Percentiles rank a stretch among this genome's conserved stretches.
Conservation (phyloP, 1,140 invertebrate genomes). For the Trachymyrmex cornetzi region DNA sequence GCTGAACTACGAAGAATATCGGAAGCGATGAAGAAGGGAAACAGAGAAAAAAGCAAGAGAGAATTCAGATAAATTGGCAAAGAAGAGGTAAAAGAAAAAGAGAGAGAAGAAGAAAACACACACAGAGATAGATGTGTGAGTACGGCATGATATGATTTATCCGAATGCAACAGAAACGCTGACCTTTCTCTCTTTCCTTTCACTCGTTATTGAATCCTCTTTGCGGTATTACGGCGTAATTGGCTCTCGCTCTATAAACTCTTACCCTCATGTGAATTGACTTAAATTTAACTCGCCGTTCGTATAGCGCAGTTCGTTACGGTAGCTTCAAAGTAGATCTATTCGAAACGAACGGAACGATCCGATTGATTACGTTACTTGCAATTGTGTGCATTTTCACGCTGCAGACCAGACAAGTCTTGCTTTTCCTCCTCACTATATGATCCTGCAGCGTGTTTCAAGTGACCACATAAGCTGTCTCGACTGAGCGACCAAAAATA, state of each 20-base stretch:
- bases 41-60: not conserved
- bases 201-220: slow-evolving; percentile 52
- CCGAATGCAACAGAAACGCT: slow-evolving; percentile 33
- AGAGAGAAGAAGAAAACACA: not conserved
- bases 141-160: not conserved
- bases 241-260: slow-evolving; percentile 49
- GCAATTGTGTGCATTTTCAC: slow-evolving; percentile 14
- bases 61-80: not conserved
- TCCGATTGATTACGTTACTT: slow-evolving; percentile 32
- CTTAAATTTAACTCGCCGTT: slow-evolving; percentile 50
- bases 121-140: not conserved
- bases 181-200: slow-evolving; percentile 27
- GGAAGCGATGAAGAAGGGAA: not conserved
- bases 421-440: not conserved
- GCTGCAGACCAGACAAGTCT: not conserved
- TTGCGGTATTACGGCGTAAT: slow-evolving; percentile 43
- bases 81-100: not conserved
- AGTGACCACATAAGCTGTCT: not conserved
- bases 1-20: slow-evolving; percentile 7
- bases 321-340: slow-evolving; percentile 3
- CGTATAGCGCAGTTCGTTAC: slow-evolving; percentile 26
- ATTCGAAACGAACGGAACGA: not conserved
- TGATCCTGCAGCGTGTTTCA: not conserved
- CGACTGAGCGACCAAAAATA: slow-evolving; percentile 1
- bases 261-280: slow-evolving; percentile 51